Conservation (phyloP, 2,113 vertebrate species). For the Solea solea region DNA sequence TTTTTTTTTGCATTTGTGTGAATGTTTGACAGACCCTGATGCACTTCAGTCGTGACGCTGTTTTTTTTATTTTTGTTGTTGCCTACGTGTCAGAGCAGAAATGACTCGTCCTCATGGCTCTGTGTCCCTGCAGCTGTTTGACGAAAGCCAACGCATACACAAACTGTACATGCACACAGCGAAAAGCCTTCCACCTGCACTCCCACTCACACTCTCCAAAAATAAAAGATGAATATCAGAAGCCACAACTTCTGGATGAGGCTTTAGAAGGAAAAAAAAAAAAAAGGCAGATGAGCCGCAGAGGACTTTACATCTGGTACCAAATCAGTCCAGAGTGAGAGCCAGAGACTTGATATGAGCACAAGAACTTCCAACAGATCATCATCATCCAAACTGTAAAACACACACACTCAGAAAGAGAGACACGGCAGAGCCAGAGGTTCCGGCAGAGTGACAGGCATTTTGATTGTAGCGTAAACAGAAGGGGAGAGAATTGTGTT, state of each 20-base stretch:
- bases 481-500: slow-evolving; percentile 48
- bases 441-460: slow-evolving; percentile 65
- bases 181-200: slow-evolving; percentile 53
- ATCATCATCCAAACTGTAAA: slow-evolving; percentile 55
- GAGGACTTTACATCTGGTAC: slow-evolving; percentile 63
- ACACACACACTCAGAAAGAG: slow-evolving; percentile 29
- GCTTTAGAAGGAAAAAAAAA: slow-evolving; percentile 14
- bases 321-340: slow-evolving; percentile 54
- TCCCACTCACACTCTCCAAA: slow-evolving; percentile 56
- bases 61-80: slow-evolving; percentile 5
- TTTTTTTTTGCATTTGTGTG: neutral
- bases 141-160: slow-evolving; percentile 24
- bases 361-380: slow-evolving; percentile 67
- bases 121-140: slow-evolving; percentile 47
- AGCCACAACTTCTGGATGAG: slow-evolving; percentile 57
- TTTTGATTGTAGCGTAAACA: slow-evolving; percentile 73
- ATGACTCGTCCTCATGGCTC: slow-evolving; percentile 9
- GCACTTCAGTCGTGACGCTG: neutral
- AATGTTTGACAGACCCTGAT: slow-evolving; percentile 29
- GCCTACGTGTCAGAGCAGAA: slow-evolving; percentile 62
- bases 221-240: slow-evolving; percentile 64
- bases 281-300: slow-evolving; percentile 63
- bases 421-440: slow-evolving; percentile 42
- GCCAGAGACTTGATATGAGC: slow-evolving; percentile 63
- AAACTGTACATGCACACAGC: slow-evolving; percentile 6